A percentile compares a stretch with the other conserved stretches of the same genome.
These are phyloP conservation scores for Ploceus nigricollis DNA, from an alignment of 2,113 vertebrate genomes.

Conservation along the genomic window DNA sequence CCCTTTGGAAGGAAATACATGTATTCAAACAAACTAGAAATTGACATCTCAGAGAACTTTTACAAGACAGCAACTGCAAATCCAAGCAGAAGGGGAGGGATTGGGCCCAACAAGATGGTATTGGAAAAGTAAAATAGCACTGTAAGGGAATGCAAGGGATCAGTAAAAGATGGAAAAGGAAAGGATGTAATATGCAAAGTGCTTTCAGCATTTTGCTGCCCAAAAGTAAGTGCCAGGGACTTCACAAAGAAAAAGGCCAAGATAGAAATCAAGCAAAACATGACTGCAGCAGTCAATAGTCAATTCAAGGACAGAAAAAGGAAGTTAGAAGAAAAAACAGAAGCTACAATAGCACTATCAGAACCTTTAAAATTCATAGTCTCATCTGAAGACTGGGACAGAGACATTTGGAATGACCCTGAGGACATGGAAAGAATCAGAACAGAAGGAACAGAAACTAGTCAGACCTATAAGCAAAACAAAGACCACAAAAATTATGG, in stretches of 20 bases:
- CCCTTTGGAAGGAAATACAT: not conserved
- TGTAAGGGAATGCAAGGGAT: not conserved
- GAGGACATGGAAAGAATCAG: not conserved
- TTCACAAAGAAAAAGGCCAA: not conserved
- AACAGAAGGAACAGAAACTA: not conserved
- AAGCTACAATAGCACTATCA: not conserved
- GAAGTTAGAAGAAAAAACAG: not conserved
- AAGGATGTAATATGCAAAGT: not conserved
- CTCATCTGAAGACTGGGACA: not conserved
- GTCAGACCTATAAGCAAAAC: not conserved
- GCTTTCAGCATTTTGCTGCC: not conserved
- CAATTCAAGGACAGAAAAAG: not conserved
- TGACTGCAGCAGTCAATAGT: not conserved
- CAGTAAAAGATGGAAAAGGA: not conserved
- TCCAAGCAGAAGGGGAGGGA: rapidly evolving
- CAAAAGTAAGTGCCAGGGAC: not conserved
- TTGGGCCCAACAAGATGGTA: not conserved
- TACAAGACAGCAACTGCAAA: not conserved
- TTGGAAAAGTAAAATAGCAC: not conserved
- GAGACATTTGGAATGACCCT: not conserved
- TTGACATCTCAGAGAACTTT: rapidly evolving
- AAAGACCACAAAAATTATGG: not conserved
- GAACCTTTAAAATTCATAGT: not conserved
- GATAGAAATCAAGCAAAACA: not conserved
- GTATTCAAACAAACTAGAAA: not conserved